phyloP scores from a whole-genome alignment of 2,113 vertebrate species.

The Felis catus region DNA sequence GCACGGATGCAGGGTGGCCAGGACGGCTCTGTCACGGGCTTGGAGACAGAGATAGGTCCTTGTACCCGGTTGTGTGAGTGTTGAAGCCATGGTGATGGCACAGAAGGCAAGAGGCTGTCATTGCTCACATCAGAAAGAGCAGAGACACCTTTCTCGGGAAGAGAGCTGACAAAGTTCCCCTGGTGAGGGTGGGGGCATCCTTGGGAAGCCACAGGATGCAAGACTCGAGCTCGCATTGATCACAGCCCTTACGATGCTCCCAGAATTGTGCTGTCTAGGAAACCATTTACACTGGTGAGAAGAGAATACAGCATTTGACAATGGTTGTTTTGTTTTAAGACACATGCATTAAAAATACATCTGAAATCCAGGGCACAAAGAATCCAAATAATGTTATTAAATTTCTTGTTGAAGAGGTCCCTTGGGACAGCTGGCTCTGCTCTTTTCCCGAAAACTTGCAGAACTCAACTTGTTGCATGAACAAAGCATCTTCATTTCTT shows the following conservation, averaged over 20 bases:
- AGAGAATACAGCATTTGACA: slow-evolving; percentile 67
- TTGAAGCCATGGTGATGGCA: background rate
- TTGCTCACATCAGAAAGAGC: slow-evolving; percentile 43
- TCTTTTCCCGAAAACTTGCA: slow-evolving; percentile 60
- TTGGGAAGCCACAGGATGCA: slow-evolving; percentile 47
- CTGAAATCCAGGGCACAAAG: slow-evolving; percentile 73
- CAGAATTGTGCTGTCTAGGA: slow-evolving; percentile 64
- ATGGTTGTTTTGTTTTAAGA: slow-evolving; percentile 81
- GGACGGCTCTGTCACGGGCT: background rate
- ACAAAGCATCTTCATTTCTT: background rate
- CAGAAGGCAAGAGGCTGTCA: slow-evolving; percentile 44
- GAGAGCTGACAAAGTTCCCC: slow-evolving; percentile 66
- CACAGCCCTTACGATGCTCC: slow-evolving; percentile 44
- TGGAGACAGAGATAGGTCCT: slow-evolving; percentile 13
- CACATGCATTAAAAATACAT: slow-evolving; percentile 84
- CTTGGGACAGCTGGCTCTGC: slow-evolving; percentile 54
- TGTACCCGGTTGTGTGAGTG: background rate
- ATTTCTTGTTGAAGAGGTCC: slow-evolving; percentile 76
- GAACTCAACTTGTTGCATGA: slow-evolving; percentile 62
- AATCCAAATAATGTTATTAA: slow-evolving; percentile 79
- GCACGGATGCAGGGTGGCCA: background rate
- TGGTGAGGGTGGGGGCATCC: slow-evolving; percentile 61
- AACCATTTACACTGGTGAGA: slow-evolving; percentile 56
- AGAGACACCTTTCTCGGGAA: slow-evolving; percentile 42
- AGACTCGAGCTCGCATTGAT: slow-evolving; percentile 69